Conservation (phyloP, 1,140 invertebrate species). For the Penaeus indicus region DNA sequence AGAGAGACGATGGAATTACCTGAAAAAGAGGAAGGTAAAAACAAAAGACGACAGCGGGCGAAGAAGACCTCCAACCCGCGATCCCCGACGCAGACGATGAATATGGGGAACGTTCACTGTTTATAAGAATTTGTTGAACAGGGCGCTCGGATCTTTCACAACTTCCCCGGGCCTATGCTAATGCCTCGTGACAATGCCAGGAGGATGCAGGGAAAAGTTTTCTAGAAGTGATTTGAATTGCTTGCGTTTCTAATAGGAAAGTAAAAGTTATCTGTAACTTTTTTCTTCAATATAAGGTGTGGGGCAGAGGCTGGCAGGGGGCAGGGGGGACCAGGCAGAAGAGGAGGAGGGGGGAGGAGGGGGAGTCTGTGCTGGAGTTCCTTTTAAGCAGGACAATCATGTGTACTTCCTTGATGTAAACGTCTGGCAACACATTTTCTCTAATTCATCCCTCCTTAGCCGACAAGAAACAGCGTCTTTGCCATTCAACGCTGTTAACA, state of each 20-base stretch:
- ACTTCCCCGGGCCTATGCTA: constrained; percentile 56
- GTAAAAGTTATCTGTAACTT: constrained; percentile 59
- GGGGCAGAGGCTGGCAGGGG: constrained; percentile 8
- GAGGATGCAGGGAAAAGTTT: constrained; percentile 51
- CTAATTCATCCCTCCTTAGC: no score
- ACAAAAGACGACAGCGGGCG: neutral
- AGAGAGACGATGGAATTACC: neutral
- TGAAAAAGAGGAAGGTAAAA: neutral
- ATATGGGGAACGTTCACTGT: constrained; percentile 38
- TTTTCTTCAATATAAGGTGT: neutral
- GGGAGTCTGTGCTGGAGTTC: neutral
- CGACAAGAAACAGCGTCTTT: no score
- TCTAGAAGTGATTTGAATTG: constrained; percentile 57
- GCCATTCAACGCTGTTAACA: no score
- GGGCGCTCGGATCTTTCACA: constrained; percentile 22
- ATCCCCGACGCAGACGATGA: neutral
- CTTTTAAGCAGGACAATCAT: no score
- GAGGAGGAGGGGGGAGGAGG: neutral
- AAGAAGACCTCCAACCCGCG: neutral
- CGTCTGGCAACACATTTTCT: no score
- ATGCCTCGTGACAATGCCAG: constrained; percentile 42
- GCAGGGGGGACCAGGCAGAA: neutral
- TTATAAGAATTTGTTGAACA: constrained; percentile 22
- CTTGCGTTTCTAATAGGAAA: constrained; percentile 60
- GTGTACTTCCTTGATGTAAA: no score